phyloP scores from a whole-genome alignment of 2,888 invertebrate species.

The Phyllotreta cruciferae region DNA sequence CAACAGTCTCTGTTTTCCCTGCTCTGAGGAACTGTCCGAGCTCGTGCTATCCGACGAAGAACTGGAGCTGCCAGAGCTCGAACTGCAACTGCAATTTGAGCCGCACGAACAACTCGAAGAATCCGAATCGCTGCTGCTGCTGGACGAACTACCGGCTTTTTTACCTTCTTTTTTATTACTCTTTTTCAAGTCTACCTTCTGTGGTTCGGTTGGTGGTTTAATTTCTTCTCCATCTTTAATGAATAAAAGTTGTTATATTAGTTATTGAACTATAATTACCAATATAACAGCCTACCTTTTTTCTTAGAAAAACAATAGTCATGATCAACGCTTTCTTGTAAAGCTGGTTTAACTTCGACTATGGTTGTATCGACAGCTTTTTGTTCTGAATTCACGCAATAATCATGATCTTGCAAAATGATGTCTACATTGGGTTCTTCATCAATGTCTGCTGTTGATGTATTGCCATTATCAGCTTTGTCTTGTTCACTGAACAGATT shows the following conservation, averaged over 20 bases:
- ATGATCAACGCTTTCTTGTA: slow-evolving; percentile 58
- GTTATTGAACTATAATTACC: background rate
- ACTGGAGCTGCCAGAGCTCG: slow-evolving; percentile 66
- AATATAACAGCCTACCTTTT: slow-evolving; percentile 28
- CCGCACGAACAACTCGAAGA: slow-evolving; percentile 82
- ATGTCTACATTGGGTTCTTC: slow-evolving; percentile 43
- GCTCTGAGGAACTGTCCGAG: slow-evolving; percentile 69
- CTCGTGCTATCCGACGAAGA: slow-evolving; percentile 62
- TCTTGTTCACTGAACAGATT: slow-evolving; percentile 45
- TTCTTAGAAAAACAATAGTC: slow-evolving; percentile 56
- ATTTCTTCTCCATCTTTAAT: slow-evolving; percentile 26
- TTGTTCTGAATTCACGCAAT: slow-evolving; percentile 64
- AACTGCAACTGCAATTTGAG: slow-evolving; percentile 83
- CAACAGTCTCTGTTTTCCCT: slow-evolving; percentile 60
- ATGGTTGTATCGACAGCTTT: slow-evolving; percentile 46
- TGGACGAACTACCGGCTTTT: slow-evolving; percentile 69
- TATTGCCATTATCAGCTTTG: slow-evolving; percentile 34
- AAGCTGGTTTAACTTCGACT: slow-evolving; percentile 56
- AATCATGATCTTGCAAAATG: slow-evolving; percentile 74
- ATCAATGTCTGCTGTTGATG: slow-evolving; percentile 24
- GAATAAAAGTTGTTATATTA: background rate
- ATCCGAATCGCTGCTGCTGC: slow-evolving; percentile 78
- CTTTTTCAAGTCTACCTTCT: slow-evolving; percentile 11
- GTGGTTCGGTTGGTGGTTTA: slow-evolving; percentile 25
- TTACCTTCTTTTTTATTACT: slow-evolving; percentile 53